These are phyloP conservation scores for Erethizon dorsatum DNA, from an alignment of 2,797 vertebrate genomes.

Conservation along the genomic window DNA sequence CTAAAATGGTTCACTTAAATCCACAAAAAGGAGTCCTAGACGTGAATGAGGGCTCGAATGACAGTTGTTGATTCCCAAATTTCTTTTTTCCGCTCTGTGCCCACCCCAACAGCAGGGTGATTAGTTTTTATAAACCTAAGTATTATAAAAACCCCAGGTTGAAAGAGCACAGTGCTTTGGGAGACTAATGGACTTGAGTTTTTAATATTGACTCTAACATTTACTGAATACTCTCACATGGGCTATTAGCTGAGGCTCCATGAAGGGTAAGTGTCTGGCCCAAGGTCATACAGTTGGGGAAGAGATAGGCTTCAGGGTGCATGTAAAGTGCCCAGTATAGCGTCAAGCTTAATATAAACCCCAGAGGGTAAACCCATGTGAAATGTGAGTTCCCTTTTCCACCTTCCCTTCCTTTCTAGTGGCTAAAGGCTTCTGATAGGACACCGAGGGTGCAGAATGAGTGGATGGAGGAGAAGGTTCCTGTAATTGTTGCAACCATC, in stretches of 20 bases:
- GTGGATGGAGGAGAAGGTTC: conserved; percentile 97
- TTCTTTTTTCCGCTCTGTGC: background rate
- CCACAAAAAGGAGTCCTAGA: background rate
- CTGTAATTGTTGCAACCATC: conserved; percentile 98
- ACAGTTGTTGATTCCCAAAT: background rate
- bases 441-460: conserved; percentile 94
- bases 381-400: background rate
- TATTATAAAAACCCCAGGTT: background rate
- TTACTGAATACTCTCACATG: background rate
- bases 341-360: background rate
- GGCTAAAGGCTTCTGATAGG: conserved; percentile 94
- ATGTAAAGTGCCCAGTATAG: background rate
- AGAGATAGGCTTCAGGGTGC: background rate
- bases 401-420: conserved; percentile 86
- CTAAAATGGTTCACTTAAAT: background rate
- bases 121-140: background rate
- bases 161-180: background rate
- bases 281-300: background rate
- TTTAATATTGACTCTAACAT: background rate
- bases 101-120: background rate
- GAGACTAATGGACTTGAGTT: background rate
- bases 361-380: background rate
- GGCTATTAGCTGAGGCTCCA: conserved; percentile 3
- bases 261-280: background rate
- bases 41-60: background rate